These are phyloP conservation scores for Microctonus brassicae DNA, from an alignment of 2,888 invertebrate genomes.

Conservation along the genomic window DNA sequence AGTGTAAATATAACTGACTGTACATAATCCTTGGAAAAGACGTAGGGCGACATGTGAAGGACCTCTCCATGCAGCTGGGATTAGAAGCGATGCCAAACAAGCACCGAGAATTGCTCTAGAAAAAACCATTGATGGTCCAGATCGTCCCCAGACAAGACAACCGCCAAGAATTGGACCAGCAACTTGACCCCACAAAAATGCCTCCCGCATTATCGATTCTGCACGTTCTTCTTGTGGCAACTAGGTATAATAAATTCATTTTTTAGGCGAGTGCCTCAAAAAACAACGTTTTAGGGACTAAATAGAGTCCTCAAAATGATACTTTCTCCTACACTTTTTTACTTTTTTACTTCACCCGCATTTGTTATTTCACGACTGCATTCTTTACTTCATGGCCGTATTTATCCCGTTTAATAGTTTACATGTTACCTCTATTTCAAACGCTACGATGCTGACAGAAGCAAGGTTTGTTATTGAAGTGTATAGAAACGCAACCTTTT, in stretches of 20 bases:
- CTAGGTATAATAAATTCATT: slow-evolving; percentile 40
- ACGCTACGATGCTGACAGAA: too few species aligned
- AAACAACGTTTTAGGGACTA: too few species aligned
- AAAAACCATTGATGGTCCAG: slow-evolving; percentile 73
- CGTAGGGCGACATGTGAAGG: slow-evolving; percentile 73
- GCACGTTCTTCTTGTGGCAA: slow-evolving; percentile 73
- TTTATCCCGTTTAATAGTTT: too few species aligned
- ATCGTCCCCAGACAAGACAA: slow-evolving; percentile 72
- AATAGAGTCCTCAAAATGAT: too few species aligned
- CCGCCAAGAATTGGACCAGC: slow-evolving; percentile 73
- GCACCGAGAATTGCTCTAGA: slow-evolving; percentile 73
- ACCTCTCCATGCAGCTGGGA: slow-evolving; percentile 74
- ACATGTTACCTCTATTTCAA: too few species aligned
- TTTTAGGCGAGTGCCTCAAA: too few species aligned
- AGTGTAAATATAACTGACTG: slow-evolving; percentile 63
- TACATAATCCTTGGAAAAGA: slow-evolving; percentile 73
- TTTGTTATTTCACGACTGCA: too few species aligned
- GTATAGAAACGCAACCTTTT: too few species aligned
- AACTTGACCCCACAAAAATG: slow-evolving; percentile 74
- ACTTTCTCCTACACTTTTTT: too few species aligned
- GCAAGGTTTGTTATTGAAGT: too few species aligned
- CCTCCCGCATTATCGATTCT: slow-evolving; percentile 73
- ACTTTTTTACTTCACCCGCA: too few species aligned
- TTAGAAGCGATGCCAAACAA: slow-evolving; percentile 72
- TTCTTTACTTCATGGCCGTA: too few species aligned